Percentiles rank a stretch among this genome's conserved stretches.
Conservation (phyloP, 2,797 vertebrate genomes). For the Hypotaenidia okinawae region DNA sequence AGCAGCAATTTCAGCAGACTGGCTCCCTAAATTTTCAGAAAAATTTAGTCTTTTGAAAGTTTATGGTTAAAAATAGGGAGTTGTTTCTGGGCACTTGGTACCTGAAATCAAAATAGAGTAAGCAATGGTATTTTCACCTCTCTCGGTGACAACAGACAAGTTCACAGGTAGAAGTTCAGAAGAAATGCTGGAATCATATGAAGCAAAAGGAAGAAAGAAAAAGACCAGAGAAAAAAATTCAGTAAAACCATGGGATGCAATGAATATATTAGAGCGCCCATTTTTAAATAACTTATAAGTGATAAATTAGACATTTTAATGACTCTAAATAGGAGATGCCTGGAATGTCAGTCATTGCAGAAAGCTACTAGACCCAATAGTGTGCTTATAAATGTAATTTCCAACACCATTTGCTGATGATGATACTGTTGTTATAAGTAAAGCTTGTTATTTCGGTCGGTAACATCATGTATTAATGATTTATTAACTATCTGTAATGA, state of each 20-base stretch:
- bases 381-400: slow-evolving; percentile 16
- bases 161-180: neutral
- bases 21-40: neutral
- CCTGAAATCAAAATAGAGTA: neutral
- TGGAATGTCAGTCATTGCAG: neutral
- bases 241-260: neutral
- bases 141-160: neutral
- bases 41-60: fast-evolving
- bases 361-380: neutral
- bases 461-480: neutral
- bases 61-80: neutral
- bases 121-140: neutral
- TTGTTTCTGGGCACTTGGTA: neutral
- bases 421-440: neutral
- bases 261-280: neutral
- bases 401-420: neutral
- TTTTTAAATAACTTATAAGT: neutral
- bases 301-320: neutral
- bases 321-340: neutral
- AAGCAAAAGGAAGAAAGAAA: neutral
- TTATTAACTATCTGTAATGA: neutral
- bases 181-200: neutral
- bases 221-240: neutral
- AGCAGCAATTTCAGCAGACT: neutral
- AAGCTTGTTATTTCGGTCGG: neutral